phyloP scores from a whole-genome alignment of 2,113 vertebrate species.

The Pangasianodon gigas region DNA sequence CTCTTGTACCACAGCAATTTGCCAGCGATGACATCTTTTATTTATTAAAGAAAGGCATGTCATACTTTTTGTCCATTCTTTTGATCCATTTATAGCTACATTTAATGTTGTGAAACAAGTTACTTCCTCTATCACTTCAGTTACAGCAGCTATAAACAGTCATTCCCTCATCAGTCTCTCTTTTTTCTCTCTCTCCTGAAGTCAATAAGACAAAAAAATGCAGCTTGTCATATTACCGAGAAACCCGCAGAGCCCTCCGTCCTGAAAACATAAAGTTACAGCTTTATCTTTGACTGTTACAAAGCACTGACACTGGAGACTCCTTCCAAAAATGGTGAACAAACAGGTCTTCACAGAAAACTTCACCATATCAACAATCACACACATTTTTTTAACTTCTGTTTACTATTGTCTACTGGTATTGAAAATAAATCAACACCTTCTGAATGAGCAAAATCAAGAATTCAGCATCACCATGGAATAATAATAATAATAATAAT shows the following conservation, averaged over 20 bases:
- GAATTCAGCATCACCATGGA: not conserved
- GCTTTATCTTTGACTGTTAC: not conserved
- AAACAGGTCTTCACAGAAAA: not conserved
- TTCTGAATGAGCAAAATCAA: not conserved
- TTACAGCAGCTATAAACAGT: not conserved
- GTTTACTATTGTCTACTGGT: not conserved
- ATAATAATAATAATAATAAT: not conserved
- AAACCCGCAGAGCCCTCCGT: not conserved
- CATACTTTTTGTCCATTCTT: not conserved
- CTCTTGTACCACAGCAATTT: not conserved
- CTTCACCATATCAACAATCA: not conserved
- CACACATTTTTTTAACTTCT: not conserved
- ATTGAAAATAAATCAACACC: not conserved
- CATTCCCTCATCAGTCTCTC: not conserved
- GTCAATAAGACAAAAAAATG: not conserved
- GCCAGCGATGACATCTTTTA: not conserved
- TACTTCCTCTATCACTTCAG: not conserved
- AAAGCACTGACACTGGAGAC: not conserved
- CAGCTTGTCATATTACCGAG: not conserved
- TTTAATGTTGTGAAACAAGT: not conserved
- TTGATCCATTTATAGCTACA: not conserved
- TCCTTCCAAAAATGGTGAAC: not conserved
- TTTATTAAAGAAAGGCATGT: not conserved
- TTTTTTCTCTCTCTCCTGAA: not conserved
- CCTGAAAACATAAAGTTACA: not conserved